Evolutionary conservation across 2,113 vertebrate genomes (phyloP).

Genomic region (Brachyhypopomus occidentalis): DNA sequence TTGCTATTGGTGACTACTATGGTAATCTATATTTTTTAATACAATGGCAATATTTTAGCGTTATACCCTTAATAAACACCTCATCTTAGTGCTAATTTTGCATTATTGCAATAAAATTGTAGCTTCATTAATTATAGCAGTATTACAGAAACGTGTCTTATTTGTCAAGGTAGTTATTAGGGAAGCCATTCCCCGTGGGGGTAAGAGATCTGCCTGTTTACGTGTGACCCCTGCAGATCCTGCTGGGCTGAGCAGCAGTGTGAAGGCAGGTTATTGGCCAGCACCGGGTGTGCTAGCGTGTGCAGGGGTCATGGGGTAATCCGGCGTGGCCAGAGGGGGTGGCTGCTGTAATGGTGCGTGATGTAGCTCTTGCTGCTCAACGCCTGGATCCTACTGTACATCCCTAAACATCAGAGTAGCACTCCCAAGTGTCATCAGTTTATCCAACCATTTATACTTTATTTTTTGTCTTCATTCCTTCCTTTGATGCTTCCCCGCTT

Average conservation of each 20-base stretch:
- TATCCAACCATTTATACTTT: too few relatives aligned
- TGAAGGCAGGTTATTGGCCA: background rate
- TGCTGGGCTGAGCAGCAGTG: background rate
- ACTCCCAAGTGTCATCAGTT: too few relatives aligned
- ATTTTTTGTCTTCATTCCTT: too few relatives aligned
- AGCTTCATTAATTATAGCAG: background rate
- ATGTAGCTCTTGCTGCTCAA: background rate
- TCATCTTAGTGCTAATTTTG: background rate
- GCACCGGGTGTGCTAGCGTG: background rate
- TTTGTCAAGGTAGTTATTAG: background rate
- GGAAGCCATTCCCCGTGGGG: background rate
- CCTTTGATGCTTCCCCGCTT: background rate
- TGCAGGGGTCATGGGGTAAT: background rate
- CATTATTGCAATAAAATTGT: background rate
- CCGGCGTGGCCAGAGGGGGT: background rate
- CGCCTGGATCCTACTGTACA: background rate
- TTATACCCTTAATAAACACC: too few relatives aligned
- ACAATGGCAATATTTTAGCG: background rate
- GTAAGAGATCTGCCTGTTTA: background rate
- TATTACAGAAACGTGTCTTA: background rate
- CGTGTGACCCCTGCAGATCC: background rate
- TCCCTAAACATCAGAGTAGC: background rate
- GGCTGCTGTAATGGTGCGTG: background rate
- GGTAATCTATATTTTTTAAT: background rate
- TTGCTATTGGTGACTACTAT: background rate